phyloP scores from a whole-genome alignment of 2,113 vertebrate species.

The Lepisosteus osseus region DNA sequence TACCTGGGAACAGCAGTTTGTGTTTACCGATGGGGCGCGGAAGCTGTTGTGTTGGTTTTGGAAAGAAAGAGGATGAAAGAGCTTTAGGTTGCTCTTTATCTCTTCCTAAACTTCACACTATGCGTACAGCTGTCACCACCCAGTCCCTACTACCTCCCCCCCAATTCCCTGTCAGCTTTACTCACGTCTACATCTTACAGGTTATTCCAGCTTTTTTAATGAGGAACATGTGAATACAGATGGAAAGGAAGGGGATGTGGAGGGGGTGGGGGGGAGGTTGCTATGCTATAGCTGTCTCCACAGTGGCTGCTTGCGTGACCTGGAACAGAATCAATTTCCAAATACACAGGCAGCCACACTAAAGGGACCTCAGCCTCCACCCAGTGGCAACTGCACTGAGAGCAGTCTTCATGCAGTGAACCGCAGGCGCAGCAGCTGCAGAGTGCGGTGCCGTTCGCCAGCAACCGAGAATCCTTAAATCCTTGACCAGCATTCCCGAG shows the following conservation, averaged over 20 bases:
- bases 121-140: not conserved
- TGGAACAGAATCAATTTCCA: not conserved
- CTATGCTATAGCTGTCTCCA: constrained; percentile 13
- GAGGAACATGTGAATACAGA: constrained; percentile 71
- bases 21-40: no score
- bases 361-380: not conserved
- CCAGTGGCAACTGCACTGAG: not conserved
- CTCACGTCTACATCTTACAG: constrained; percentile 38
- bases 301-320: not conserved
- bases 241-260: constrained; percentile 51
- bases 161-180: constrained; percentile 35
- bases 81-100: constrained; percentile 29
- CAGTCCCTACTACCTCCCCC: constrained; percentile 14
- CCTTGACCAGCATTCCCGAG: no score
- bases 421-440: no score
- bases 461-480: no score
- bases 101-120: constrained; percentile 30
- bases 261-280: constrained; percentile 64
- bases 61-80: no score
- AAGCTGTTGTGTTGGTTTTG: no score
- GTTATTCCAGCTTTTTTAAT: constrained; percentile 60
- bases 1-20: no score
- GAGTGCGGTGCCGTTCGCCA: no score
- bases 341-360: not conserved
- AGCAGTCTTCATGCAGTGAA: no score